A percentile compares a stretch with the other conserved stretches of the same genome.
Evolutionary conservation across 2,797 vertebrate species (phyloP).

Genomic region (Crocodylus rhombifer): DNA sequence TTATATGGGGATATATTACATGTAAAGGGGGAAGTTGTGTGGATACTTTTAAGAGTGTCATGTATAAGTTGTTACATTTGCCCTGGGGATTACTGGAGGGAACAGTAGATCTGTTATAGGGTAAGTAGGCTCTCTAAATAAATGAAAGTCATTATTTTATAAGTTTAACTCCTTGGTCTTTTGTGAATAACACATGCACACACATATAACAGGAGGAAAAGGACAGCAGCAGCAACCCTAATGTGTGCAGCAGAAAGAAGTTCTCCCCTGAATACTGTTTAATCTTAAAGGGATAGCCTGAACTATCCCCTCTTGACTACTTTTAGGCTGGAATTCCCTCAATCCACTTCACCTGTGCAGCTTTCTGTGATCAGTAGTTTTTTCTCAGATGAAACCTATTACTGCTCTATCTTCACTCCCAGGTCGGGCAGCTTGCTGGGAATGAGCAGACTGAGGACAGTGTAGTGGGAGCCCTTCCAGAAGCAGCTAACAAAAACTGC

Average conservation of each 20-base stretch:
- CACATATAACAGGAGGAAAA: background rate
- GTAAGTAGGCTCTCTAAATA: too few relatives aligned
- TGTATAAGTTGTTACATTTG: too few relatives aligned
- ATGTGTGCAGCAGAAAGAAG: background rate
- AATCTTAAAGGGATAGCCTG: background rate
- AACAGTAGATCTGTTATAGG: too few relatives aligned
- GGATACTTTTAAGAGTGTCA: too few relatives aligned
- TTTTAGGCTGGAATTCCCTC: background rate
- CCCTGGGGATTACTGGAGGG: too few relatives aligned
- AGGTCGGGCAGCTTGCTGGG: background rate
- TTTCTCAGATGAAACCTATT: background rate
- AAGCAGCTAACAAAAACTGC: background rate
- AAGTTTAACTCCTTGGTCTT: too few relatives aligned
- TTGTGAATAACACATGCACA: too few relatives aligned
- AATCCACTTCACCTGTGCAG: background rate
- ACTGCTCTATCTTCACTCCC: background rate
- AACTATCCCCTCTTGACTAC: background rate
- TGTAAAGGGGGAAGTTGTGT: too few relatives aligned
- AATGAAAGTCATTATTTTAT: too few relatives aligned
- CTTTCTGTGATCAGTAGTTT: background rate
- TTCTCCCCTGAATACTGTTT: background rate
- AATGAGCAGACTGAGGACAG: background rate
- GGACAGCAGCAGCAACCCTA: background rate
- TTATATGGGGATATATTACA: too few relatives aligned
- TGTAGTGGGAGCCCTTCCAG: slow-evolving; percentile 20